phyloP scores from a whole-genome alignment of 2,797 vertebrate genomes.

The Lacerta agilis region DNA sequence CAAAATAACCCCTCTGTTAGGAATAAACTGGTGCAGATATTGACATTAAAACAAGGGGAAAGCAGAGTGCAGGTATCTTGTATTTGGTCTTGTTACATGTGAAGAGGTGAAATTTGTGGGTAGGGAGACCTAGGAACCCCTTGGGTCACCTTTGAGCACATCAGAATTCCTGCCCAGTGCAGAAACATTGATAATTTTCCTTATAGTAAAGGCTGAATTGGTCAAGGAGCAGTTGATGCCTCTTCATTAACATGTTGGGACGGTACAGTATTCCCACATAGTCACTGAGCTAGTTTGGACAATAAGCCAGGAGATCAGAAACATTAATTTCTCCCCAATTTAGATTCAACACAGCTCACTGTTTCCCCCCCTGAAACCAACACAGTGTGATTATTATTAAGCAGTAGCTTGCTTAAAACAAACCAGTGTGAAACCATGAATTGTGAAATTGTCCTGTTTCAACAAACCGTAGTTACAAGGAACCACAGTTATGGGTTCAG shows the following conservation, averaged over 20 bases:
- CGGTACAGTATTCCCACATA: background rate
- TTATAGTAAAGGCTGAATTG: background rate
- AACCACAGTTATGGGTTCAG: background rate
- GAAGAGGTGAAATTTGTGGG: too few relatives aligned
- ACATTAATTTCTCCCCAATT: background rate
- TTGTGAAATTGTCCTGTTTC: background rate
- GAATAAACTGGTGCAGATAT: too few relatives aligned
- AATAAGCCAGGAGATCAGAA: background rate
- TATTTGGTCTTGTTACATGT: background rate
- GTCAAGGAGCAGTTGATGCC: background rate
- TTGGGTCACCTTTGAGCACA: background rate
- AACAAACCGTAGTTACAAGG: background rate
- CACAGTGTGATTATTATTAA: background rate
- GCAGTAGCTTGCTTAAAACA: background rate
- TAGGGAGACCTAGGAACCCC: background rate
- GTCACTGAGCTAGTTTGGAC: background rate
- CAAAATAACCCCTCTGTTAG: background rate
- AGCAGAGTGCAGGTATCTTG: background rate
- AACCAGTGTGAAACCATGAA: background rate
- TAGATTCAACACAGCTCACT: background rate
- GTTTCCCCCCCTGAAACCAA: background rate
- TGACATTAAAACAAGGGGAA: background rate
- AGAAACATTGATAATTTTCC: background rate
- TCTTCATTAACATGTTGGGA: background rate
- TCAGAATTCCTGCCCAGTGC: too few relatives aligned